A percentile compares a stretch with the other conserved stretches of the same genome.
Conservation (phyloP, 2,797 vertebrate species). For the Pitangus sulphuratus region DNA sequence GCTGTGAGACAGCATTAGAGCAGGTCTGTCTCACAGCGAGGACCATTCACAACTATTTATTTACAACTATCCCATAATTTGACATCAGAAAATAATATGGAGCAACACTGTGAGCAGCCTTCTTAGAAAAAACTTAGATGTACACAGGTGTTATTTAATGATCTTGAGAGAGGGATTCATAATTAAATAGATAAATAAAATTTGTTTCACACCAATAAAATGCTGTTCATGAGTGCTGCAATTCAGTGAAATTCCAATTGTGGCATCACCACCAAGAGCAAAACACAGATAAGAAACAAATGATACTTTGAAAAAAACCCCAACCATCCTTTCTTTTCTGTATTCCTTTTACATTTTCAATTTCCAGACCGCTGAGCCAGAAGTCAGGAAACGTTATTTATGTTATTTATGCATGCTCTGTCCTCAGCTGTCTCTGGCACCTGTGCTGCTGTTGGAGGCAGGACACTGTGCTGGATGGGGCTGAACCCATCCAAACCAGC, state of each 20-base stretch:
- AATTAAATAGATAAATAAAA: background rate
- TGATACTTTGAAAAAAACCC: background rate
- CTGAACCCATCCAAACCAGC: rapidly evolving
- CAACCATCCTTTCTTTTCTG: background rate
- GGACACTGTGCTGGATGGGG: background rate
- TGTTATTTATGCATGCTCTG: background rate
- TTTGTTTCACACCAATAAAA: background rate
- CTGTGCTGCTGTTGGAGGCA: background rate
- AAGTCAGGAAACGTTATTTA: background rate
- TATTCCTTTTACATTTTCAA: background rate
- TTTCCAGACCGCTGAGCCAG: background rate
- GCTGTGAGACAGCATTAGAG: background rate
- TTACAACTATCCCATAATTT: background rate
- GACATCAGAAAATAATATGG: background rate
- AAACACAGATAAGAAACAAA: background rate
- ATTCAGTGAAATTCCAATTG: background rate
- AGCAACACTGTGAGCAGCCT: background rate
- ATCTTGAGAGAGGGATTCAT: background rate
- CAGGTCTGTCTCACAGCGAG: no score
- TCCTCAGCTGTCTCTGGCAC: background rate
- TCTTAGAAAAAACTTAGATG: background rate
- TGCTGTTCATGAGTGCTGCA: background rate
- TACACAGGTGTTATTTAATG: background rate
- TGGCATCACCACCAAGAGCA: background rate
- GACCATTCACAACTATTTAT: no score